These are phyloP conservation scores for Shinisaurus crocodilurus DNA, from an alignment of 2,113 vertebrate genomes.

Conservation along the genomic window DNA sequence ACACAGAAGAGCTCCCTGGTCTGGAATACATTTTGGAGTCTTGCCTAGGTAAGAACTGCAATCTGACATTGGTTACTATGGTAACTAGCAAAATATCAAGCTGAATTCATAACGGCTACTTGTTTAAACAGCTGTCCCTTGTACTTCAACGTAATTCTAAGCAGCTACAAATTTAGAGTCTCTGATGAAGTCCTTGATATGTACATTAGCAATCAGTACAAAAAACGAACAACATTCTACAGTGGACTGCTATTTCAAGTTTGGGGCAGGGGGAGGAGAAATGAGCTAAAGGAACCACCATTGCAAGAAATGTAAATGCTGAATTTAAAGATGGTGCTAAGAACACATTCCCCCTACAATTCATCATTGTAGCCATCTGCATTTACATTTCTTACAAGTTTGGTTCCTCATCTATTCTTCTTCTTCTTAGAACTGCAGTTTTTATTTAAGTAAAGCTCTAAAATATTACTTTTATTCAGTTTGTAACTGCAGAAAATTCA, in stretches of 20 bases:
- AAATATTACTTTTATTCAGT: not conserved
- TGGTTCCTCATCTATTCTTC: not conserved
- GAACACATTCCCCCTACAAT: not conserved
- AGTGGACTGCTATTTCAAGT: not conserved
- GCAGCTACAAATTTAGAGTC: not conserved
- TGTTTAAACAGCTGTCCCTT: constrained; percentile 24
- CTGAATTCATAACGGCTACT: not conserved
- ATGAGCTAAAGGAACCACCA: not conserved
- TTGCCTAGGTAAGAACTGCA: constrained; percentile 8
- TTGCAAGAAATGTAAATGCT: not conserved
- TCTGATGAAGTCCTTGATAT: not conserved
- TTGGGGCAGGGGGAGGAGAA: no score
- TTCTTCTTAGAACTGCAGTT: not conserved
- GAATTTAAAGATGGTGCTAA: not conserved
- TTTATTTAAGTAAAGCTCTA: not conserved
- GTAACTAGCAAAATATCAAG: constrained; percentile 17
- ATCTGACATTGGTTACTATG: constrained; percentile 11
- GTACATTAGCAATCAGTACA: not conserved
- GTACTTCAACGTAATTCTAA: constrained; percentile 12
- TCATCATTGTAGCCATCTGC: not conserved
- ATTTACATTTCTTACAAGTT: not conserved
- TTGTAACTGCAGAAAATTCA: not conserved
- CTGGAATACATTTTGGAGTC: constrained; percentile 14
- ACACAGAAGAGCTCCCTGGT: not conserved
- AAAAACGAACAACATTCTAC: not conserved